Conservation (phyloP, 1,140 invertebrate genomes). For the Zeugodacus cucurbitae region DNA sequence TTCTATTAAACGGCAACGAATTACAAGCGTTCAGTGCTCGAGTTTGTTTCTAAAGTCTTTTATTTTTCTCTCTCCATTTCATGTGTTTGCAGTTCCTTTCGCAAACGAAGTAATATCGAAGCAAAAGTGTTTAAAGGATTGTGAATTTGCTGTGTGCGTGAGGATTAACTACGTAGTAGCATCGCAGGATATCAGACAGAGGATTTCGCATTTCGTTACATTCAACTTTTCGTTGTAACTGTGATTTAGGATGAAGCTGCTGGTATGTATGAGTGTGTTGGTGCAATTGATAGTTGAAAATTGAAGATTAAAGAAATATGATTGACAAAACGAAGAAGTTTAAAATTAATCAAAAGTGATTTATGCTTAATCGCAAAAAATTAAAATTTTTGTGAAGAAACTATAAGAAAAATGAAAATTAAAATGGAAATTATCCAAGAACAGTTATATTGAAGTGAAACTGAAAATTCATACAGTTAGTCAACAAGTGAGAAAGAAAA, state of each 20-base stretch:
- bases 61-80: conserved; percentile 38
- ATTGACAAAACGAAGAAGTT: background rate
- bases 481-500: background rate
- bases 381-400: background rate
- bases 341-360: background rate
- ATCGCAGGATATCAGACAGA: conserved; percentile 20
- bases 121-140: conserved; percentile 41
- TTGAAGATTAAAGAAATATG: background rate
- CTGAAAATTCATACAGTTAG: background rate
- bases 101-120: background rate
- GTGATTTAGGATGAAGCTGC: conserved; percentile 46
- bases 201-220: background rate
- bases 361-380: background rate
- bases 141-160: conserved; percentile 37
- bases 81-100: conserved; percentile 35
- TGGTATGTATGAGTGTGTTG: conserved; percentile 44
- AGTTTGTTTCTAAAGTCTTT: conserved; percentile 45
- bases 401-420: background rate
- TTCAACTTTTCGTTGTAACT: conserved; percentile 5
- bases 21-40: background rate
- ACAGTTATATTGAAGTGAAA: too few species aligned
- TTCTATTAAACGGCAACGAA: background rate
- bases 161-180: background rate
- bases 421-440: background rate
- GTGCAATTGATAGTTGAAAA: background rate